phyloP scores from a whole-genome alignment of 2,113 vertebrate species.

The Brachirus orientalis region DNA sequence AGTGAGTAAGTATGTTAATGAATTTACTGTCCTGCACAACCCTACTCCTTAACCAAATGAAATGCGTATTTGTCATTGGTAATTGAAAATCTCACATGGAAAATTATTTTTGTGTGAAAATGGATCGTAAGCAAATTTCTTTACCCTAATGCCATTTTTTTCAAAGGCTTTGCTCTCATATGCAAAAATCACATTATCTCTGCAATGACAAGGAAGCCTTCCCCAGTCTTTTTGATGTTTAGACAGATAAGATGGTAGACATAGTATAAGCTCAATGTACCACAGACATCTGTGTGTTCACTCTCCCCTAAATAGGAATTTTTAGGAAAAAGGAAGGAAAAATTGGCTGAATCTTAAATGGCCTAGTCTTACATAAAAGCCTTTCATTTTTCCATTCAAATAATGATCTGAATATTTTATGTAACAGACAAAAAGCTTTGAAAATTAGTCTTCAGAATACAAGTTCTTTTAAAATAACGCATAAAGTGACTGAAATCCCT shows the following conservation, averaged over 20 bases:
- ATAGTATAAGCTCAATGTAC: too few species aligned
- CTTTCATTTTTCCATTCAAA: neutral
- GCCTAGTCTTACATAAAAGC: neutral
- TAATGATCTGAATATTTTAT: neutral
- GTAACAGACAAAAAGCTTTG: neutral
- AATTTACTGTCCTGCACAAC: neutral
- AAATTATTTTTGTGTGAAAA: too few species aligned
- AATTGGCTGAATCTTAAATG: neutral
- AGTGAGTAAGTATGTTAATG: too few species aligned
- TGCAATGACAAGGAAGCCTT: too few species aligned
- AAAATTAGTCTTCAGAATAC: neutral
- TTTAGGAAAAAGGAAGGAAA: neutral
- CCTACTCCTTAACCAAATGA: neutral
- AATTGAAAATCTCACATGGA: too few species aligned
- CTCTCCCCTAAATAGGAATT: neutral
- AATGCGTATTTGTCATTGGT: too few species aligned
- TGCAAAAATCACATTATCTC: too few species aligned
- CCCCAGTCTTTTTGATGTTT: neutral
- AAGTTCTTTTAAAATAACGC: neutral
- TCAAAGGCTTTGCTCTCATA: too few species aligned
- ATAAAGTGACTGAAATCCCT: slow-evolving; percentile 1
- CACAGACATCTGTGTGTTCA: slow-evolving; percentile 7
- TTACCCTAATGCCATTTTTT: too few species aligned
- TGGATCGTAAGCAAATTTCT: too few species aligned
- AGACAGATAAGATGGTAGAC: neutral